Evolutionary conservation across 2,888 invertebrate genomes (phyloP).

Genomic region (Drosophila fulvimacula): DNA sequence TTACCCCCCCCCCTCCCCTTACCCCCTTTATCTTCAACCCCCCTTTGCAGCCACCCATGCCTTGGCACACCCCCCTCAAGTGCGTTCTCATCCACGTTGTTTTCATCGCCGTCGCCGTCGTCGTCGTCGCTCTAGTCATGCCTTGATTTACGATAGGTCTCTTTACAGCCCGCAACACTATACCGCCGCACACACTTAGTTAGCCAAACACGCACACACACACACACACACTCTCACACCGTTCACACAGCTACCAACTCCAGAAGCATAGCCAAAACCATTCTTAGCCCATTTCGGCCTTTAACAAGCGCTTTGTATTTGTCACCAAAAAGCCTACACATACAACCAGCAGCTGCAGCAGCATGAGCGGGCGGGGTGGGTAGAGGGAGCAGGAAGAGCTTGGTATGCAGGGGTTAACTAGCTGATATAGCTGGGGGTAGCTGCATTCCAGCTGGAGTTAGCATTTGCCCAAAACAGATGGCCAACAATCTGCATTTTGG

Average conservation of each 20-base stretch:
- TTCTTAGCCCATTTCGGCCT: conserved; percentile 35
- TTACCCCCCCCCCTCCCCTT: not conserved
- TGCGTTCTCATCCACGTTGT: conserved; percentile 40
- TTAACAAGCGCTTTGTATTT: conserved; percentile 65
- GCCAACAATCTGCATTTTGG: conserved; percentile 72
- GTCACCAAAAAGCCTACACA: conserved; percentile 54
- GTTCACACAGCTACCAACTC: conserved; percentile 16
- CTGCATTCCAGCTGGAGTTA: conserved; percentile 32
- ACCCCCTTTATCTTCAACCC: not conserved
- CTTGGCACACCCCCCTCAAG: conserved; percentile 53
- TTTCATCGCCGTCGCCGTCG: conserved; percentile 22
- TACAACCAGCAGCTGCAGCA: conserved; percentile 24
- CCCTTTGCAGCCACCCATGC: conserved; percentile 5
- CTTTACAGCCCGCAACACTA: conserved; percentile 70
- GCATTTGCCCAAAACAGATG: conserved; percentile 66
- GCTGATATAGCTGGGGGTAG: conserved; percentile 23
- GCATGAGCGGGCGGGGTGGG: not conserved
- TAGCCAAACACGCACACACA: conserved; percentile 62
- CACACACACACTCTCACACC: conserved; percentile 9
- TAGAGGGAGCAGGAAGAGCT: not conserved
- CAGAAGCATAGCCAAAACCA: conserved; percentile 9
- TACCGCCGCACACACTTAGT: conserved; percentile 67
- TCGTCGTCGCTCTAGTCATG: conserved; percentile 44
- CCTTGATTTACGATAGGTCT: conserved; percentile 77
- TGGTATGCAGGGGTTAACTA: conserved; percentile 4